These are phyloP conservation scores for Momotus momota DNA, from an alignment of 2,797 vertebrate species.

Conservation along the genomic window DNA sequence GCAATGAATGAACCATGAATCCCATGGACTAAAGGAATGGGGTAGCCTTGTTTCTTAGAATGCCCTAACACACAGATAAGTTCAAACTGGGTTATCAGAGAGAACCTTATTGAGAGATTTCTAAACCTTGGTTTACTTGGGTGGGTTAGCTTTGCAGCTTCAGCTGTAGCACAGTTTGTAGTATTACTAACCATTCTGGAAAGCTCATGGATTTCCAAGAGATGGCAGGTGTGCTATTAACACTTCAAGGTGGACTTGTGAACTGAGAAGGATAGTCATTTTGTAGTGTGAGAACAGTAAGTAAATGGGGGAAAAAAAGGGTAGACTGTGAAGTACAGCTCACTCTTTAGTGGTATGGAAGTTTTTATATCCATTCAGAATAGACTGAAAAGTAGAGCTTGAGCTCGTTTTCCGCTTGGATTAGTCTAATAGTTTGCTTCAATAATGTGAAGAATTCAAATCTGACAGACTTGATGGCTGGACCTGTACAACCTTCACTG, in stretches of 20 bases:
- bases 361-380: neutral
- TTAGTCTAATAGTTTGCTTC: neutral
- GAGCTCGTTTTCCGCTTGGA: neutral
- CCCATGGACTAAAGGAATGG: neutral
- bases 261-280: neutral
- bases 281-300: neutral
- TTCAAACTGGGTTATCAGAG: neutral
- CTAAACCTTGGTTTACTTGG: neutral
- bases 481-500: neutral
- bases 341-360: neutral
- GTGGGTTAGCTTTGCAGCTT: neutral
- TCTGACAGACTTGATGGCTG: neutral
- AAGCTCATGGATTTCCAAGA: neutral
- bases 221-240: neutral
- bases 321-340: neutral
- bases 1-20: neutral
- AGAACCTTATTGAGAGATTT: neutral
- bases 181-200: neutral
- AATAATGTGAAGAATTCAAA: neutral
- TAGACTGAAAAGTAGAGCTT: neutral
- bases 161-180: neutral
- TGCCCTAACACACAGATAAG: rapidly evolving
- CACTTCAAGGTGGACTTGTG: neutral
- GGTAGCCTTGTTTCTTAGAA: neutral
- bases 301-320: neutral